Conservation (phyloP, 2,113 vertebrate species). For the Otus sunia region DNA sequence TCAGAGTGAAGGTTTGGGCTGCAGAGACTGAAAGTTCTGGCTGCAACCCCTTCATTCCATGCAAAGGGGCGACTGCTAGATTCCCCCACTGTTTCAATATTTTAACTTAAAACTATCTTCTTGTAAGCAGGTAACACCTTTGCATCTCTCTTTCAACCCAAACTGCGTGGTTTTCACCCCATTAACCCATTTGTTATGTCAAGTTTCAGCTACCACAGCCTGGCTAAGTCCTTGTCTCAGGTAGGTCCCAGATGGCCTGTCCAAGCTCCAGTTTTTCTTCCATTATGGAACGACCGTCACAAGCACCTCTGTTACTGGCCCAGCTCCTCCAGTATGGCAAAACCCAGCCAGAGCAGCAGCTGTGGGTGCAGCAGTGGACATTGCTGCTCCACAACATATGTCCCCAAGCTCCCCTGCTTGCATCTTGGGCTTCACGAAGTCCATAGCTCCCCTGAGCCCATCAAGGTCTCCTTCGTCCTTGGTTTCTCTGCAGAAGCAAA, state of each 20-base stretch:
- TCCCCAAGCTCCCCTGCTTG: rapidly evolving
- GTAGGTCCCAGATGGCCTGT: neutral
- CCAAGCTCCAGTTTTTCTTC: neutral
- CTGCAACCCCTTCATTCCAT: neutral
- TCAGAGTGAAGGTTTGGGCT: neutral
- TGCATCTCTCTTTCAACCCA: neutral
- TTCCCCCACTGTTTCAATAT: neutral
- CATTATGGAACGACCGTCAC: rapidly evolving
- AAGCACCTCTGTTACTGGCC: neutral
- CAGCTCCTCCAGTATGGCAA: rapidly evolving
- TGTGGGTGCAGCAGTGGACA: neutral
- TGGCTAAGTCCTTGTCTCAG: neutral
- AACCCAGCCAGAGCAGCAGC: neutral
- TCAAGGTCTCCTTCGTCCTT: no score
- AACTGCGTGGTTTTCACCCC: neutral
- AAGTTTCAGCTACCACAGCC: neutral
- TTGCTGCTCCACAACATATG: no score
- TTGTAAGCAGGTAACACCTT: neutral
- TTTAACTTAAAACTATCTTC: neutral
- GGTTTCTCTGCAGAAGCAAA: neutral
- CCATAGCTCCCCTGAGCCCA: neutral
- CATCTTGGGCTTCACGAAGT: neutral
- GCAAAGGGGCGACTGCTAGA: neutral
- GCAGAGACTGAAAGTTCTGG: neutral
- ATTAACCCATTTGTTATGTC: rapidly evolving